Base-by-base conservation (phyloP, 1,140 invertebrate species). In the Drosophila chauvacae region DNA sequence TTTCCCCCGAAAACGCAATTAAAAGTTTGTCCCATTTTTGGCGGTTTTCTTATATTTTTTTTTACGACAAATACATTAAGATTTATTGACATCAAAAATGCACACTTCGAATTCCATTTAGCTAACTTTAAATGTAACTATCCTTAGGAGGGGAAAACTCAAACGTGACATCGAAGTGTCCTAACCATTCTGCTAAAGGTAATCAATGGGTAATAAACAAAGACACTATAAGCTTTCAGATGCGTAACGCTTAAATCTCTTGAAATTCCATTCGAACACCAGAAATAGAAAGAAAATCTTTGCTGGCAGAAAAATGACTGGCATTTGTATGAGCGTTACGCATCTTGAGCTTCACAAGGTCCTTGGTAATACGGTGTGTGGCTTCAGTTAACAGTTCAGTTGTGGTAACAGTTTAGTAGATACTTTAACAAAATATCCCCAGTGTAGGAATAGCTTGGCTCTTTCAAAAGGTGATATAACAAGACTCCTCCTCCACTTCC, bases 1-100 rank as follows among this genome's bases (percentile, higher is more conserved):
- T 60, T n/a, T 48, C 37, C 14, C 48, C 48, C 30, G 26, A 44
- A 50, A 55, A 56, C 42, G 23, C 35, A 63, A 75, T 50, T 76
- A 45, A 68, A 77, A 58, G 20, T 75, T 70, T 30, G 3, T n/a
- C 39, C 44, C 37, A 37, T 35, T 59, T 39, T 51, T 28, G 14
- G 14, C 5, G 33, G 10, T 47, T 45, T 48, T 48, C 16, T 61
- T 65, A 55, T n/a, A 5, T 11, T 50, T 50, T 37, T 37, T 79
- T 79, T 64, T 70, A 87, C 83, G 80, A 81, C 87, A 77, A 82
- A 74, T 81, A 88, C 85, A 88, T 88, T 76, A 45, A 88, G 85
- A 81, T 88, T 90, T 88, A 88, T 88, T 88, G 81, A 88, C 85
- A 90, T 85, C 77, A 84, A 88, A 85, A 85, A 85, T 88, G 64